Evolutionary conservation across 2,797 vertebrate genomes (phyloP).

Genomic region (Sebastes reedi): DNA sequence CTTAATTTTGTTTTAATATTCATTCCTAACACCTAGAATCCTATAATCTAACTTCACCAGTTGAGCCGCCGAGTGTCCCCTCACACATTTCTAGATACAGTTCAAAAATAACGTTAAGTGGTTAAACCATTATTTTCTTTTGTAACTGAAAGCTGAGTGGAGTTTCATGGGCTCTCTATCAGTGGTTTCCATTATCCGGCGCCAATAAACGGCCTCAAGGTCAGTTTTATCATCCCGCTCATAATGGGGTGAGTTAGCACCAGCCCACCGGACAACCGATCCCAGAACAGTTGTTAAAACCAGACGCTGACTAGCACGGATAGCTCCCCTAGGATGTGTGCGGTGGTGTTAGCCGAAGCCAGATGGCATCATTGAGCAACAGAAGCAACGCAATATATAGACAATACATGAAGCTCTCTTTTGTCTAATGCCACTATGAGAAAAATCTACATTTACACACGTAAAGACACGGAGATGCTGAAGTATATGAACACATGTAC

Average conservation of each 20-base stretch:
- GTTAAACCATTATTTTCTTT: constrained; percentile 67
- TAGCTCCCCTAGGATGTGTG: constrained; percentile 60
- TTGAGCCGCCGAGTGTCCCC: constrained; percentile 7
- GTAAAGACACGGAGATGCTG: constrained; percentile 8
- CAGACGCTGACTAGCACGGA: constrained; percentile 60
- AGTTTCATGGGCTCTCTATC: constrained; percentile 66
- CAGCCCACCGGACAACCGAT: constrained; percentile 69
- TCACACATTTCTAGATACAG: constrained; percentile 46
- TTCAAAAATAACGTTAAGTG: constrained; percentile 61
- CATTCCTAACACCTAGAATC: not conserved
- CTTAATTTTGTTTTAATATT: not conserved
- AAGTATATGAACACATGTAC: not conserved
- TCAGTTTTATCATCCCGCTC: constrained; percentile 76
- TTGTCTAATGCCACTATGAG: constrained; percentile 4
- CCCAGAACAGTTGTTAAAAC: constrained; percentile 75
- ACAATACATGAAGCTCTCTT: constrained; percentile 23
- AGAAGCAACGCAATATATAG: constrained; percentile 6
- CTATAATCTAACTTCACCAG: not conserved
- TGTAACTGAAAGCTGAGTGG: constrained; percentile 56
- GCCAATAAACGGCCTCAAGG: constrained; percentile 76
- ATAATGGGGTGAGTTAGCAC: constrained; percentile 73
- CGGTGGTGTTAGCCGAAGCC: constrained; percentile 54
- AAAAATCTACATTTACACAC: constrained; percentile 21
- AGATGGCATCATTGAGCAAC: constrained; percentile 84
- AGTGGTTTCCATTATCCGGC: constrained; percentile 67